Conservation (phyloP, 2,888 invertebrate genomes). For the Mycalesis mineus region DNA sequence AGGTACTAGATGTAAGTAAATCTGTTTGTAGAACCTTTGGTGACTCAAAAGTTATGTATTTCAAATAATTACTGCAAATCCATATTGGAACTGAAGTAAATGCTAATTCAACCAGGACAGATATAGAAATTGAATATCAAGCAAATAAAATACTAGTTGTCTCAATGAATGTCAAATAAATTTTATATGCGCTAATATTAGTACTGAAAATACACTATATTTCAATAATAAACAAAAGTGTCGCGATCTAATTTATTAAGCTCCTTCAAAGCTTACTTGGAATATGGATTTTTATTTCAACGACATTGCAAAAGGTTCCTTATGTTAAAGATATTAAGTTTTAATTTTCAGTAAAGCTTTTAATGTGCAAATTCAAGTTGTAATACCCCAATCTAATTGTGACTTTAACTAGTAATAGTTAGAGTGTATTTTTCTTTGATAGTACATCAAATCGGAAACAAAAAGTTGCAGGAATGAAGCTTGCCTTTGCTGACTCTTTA, state of each 20-base stretch:
- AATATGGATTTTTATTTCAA: neutral
- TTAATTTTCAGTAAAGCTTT: constrained; percentile 28
- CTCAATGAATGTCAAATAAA: constrained; percentile 4
- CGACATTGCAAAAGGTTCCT: constrained; percentile 18
- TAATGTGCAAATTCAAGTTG: constrained; percentile 22
- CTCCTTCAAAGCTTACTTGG: constrained; percentile 17
- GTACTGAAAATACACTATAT: constrained; percentile 17
- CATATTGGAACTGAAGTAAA: neutral
- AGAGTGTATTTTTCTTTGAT: constrained; percentile 27
- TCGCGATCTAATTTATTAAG: constrained; percentile 26
- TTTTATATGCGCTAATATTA: constrained; percentile 8
- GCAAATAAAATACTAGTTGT: neutral
- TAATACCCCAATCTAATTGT: constrained; percentile 15
- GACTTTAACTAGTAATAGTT: constrained; percentile 20
- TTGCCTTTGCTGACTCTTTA: constrained; percentile 48
- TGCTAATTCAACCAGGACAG: neutral
- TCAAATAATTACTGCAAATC: too few relatives aligned
- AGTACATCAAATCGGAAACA: constrained; percentile 29
- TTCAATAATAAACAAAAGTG: constrained; percentile 25
- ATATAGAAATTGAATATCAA: neutral
- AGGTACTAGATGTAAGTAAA: too few relatives aligned
- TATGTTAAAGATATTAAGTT: constrained; percentile 27
- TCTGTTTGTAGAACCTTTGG: too few relatives aligned
- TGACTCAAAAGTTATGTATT: too few relatives aligned
- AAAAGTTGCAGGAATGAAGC: constrained; percentile 51